Evolutionary conservation across 2,797 vertebrate genomes (phyloP).

Genomic region (Bradypus variegatus): DNA sequence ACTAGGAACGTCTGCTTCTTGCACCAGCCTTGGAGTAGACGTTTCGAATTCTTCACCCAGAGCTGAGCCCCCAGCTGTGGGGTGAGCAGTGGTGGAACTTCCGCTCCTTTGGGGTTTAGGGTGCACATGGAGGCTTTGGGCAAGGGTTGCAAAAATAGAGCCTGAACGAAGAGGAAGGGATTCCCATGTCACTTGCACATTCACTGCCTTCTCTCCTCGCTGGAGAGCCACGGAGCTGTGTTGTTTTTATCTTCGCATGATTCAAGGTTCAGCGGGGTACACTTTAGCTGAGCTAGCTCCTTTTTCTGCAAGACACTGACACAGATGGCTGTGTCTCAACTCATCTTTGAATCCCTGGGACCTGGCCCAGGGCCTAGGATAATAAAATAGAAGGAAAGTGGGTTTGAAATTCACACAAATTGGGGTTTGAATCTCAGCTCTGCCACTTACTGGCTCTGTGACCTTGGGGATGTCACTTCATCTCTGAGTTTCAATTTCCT

Average conservation of each 20-base stretch:
- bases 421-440: neutral
- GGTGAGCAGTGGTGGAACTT: neutral
- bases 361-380: neutral
- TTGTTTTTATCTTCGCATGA: neutral
- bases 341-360: neutral
- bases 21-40: slow-evolving; percentile 22
- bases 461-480: neutral
- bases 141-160: neutral
- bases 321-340: neutral
- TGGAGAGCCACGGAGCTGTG: neutral
- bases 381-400: neutral
- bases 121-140: neutral
- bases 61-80: slow-evolving; percentile 27
- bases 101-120: neutral
- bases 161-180: neutral
- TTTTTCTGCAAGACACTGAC: neutral
- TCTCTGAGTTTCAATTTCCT: neutral
- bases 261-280: fast-evolving
- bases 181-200: neutral
- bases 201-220: neutral
- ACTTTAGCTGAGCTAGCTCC: neutral
- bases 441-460: neutral
- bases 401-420: neutral
- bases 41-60: fast-evolving
- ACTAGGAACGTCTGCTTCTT: neutral